A percentile compares a stretch with the other conserved stretches of the same genome.
Evolutionary conservation across 2,888 invertebrate species (phyloP).

Genomic region (Corythucha ciliata): DNA sequence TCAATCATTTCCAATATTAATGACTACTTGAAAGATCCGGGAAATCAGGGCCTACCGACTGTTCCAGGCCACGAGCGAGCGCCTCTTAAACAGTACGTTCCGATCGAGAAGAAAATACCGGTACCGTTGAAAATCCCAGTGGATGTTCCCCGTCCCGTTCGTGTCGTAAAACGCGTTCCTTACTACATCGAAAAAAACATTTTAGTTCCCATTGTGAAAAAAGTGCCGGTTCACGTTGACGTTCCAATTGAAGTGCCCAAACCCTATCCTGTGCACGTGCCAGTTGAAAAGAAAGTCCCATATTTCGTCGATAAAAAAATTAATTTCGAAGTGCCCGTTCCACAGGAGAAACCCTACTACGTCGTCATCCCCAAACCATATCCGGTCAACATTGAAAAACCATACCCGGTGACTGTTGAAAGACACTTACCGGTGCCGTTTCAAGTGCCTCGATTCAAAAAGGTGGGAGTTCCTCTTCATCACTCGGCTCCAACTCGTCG

Average conservation of each 20-base stretch:
- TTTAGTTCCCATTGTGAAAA: conserved; percentile 30
- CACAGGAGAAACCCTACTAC: conserved; percentile 32
- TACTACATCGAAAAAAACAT: conserved; percentile 34
- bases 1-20: too few relatives aligned
- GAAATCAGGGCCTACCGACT: conserved; percentile 32
- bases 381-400: conserved; percentile 21
- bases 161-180: conserved; percentile 34
- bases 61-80: conserved; percentile 35
- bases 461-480: conserved; percentile 26
- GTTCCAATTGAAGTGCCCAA: conserved; percentile 29
- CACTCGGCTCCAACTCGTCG: too few relatives aligned
- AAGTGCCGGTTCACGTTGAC: conserved; percentile 14
- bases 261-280: conserved; percentile 29
- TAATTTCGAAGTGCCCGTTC: conserved; percentile 21
- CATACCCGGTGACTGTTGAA: conserved; percentile 26
- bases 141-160: conserved; percentile 34
- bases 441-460: conserved; percentile 33
- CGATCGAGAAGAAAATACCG: conserved; percentile 34
- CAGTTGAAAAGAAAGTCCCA: conserved; percentile 32
- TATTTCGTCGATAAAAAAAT: conserved; percentile 29
- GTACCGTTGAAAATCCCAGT: conserved; percentile 34
- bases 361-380: conserved; percentile 28
- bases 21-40: too few relatives aligned
- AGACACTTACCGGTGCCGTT: conserved; percentile 30
- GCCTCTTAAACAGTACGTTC: conserved; percentile 33